Conservation (phyloP, 2,113 vertebrate species). For the Entomyzon cyanotis region DNA sequence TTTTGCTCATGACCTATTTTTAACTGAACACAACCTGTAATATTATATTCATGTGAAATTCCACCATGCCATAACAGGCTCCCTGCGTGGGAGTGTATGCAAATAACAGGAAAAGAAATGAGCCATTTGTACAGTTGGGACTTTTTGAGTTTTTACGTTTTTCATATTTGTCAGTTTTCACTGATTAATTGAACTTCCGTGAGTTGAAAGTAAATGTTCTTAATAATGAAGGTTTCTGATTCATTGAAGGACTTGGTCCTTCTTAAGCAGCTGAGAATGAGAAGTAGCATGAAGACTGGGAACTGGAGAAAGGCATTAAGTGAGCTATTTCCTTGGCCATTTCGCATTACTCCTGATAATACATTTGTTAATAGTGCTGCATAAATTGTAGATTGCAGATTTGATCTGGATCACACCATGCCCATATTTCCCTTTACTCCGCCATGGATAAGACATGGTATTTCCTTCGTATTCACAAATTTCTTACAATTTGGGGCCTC, state of each 20-base stretch:
- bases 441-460: accelerated
- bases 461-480: not conserved
- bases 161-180: not conserved
- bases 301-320: not conserved
- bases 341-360: not conserved
- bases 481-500: not conserved
- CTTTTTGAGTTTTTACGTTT: not conserved
- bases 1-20: constrained; percentile 12
- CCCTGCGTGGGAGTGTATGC: not conserved
- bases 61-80: not conserved
- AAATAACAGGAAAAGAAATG: constrained; percentile 1
- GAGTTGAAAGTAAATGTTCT: not conserved
- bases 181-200: not conserved
- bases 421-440: not conserved
- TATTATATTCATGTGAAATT: constrained; percentile 36
- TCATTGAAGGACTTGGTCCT: not conserved
- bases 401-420: not conserved
- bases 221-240: not conserved
- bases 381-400: not conserved
- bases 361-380: not conserved
- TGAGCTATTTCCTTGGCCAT: not conserved
- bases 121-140: not conserved
- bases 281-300: not conserved
- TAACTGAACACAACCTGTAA: constrained; percentile 2
- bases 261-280: not conserved